Conservation (phyloP, 2,113 vertebrate genomes). For the Phylloscopus trochiloides region DNA sequence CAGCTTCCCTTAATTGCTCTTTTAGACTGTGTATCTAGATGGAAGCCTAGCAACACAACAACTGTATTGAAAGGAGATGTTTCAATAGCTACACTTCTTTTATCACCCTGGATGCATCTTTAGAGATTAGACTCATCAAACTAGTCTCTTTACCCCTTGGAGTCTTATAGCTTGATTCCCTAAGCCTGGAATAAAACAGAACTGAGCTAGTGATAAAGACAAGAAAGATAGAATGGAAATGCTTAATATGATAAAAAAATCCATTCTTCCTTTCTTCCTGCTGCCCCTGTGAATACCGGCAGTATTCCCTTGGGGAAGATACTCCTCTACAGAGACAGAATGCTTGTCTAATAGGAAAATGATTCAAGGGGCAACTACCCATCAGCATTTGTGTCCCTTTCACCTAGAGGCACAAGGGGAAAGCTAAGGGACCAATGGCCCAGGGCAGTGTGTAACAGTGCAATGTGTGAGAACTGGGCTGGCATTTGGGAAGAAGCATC, state of each 20-base stretch:
- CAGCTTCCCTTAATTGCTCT: slow-evolving; percentile 33
- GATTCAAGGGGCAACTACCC: not conserved
- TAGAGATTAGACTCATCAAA: slow-evolving; percentile 10
- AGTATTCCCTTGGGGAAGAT: not conserved
- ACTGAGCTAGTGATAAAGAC: not conserved
- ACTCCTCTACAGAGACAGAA: not conserved
- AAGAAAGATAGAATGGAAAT: not conserved
- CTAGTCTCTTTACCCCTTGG: not conserved
- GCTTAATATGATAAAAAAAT: not conserved
- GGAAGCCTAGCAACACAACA: slow-evolving; percentile 64
- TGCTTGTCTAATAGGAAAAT: not conserved
- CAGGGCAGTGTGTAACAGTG: not conserved
- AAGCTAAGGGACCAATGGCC: not conserved
- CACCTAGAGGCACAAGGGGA: not conserved
- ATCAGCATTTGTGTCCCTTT: not conserved
- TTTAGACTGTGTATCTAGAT: slow-evolving; percentile 37
- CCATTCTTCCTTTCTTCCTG: not conserved
- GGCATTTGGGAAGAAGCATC: not conserved
- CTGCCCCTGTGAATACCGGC: not conserved
- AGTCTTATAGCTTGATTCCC: not conserved
- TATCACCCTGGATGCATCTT: slow-evolving; percentile 9
- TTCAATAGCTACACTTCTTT: slow-evolving; percentile 37
- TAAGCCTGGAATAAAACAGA: slow-evolving; percentile 22
- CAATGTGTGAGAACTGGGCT: not conserved
- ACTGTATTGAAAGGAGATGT: not conserved